Base-by-base conservation (phyloP, 2,797 vertebrate genomes). In the Allobates femoralis region DNA sequence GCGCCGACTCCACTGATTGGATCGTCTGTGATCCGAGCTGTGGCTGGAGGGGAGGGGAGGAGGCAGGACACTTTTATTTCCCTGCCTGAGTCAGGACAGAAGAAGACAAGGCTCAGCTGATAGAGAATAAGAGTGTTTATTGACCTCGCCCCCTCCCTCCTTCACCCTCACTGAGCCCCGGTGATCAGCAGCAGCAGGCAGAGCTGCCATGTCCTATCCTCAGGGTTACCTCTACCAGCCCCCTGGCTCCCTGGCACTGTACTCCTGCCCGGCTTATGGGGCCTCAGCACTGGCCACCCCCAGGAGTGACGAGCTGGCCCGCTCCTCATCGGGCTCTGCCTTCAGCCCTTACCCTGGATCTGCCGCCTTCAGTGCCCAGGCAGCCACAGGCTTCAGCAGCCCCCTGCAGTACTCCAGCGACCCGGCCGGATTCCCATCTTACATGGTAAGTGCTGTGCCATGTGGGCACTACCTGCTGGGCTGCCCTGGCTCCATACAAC, bases 161-260 rank as follows among this genome's bases (percentile, higher is more conserved):
- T 90, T 86, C 91, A 89, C 84, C 88, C 77, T 89, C 87, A 88
- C 90, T 46, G 53, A 82, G 83, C 60, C 11, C 87, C 71, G 46
- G 71, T 51, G 32, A 83, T 56, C 60, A 41, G 30, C 6, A 1
- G 41, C 6, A 6, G 41, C 88, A 84, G 90, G 91, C 93, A 94
- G 96, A 94, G 94, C 69, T 88, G 60, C 77, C n/a, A 99, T 99
- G 98, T 99, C 97, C 93, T 99, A 99, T 96, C 98, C 98, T 96
- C 98, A 99, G 97, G 98, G 98, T 96, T 99, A 99, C 95, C 97
- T 99, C 91, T 99, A 99, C 95, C 98, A 99, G 96, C 97, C 98
- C 91, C 97, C 98, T 89, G 97, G 97, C 93, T 99, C 98, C 88
- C 94, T 99, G 96, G 97, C 98, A 92, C 97, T 99, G 66, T 99